Conservation (phyloP, 2,113 vertebrate species). For the Chunga burmeisteri region DNA sequence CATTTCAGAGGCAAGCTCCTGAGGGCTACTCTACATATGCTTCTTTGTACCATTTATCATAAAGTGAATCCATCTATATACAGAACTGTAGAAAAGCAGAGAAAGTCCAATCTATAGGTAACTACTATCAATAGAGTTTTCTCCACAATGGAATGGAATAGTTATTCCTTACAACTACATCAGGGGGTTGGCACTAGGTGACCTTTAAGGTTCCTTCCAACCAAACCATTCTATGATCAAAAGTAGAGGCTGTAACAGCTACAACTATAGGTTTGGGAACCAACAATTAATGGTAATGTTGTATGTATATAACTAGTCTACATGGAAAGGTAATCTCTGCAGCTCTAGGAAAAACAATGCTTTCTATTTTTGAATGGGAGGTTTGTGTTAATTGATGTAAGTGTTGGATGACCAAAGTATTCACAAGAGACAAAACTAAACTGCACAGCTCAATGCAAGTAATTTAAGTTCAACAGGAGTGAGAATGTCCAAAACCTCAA, state of each 20-base stretch:
- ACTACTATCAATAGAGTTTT: fast-evolving
- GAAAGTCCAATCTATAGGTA: background rate
- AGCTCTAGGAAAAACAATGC: background rate
- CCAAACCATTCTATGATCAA: background rate
- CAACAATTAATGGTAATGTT: background rate
- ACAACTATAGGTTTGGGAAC: background rate
- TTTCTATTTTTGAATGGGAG: background rate
- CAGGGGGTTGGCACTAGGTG: too few relatives aligned
- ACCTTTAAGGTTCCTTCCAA: too few relatives aligned
- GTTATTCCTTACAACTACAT: background rate
- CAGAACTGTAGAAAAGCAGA: background rate
- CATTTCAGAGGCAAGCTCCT: background rate
- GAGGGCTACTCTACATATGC: background rate
- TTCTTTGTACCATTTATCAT: background rate
- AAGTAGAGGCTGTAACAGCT: background rate
- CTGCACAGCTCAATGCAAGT: background rate
- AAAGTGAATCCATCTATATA: background rate
- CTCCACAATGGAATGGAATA: background rate
- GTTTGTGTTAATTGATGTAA: background rate
- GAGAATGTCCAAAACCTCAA: background rate
- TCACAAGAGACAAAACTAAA: background rate
- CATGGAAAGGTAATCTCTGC: background rate
- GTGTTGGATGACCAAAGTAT: background rate
- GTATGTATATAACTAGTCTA: background rate
- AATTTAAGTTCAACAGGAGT: background rate